A percentile compares a stretch with the other conserved stretches of the same genome.
Evolutionary conservation across 1,140 invertebrate species (phyloP).

Genomic region (Drosophila navojoa): DNA sequence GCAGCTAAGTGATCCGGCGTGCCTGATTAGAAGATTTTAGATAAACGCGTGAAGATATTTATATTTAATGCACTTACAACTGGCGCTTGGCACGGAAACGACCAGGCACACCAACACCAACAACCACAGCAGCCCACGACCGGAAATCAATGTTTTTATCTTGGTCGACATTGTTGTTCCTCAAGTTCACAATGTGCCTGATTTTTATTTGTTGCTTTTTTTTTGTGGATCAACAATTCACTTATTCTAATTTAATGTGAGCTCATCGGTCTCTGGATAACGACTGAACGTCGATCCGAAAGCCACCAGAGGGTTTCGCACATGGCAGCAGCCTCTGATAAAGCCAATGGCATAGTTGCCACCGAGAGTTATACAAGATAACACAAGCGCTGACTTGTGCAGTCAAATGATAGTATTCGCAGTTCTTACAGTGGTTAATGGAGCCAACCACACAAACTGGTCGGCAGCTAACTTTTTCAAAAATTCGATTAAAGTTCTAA

Average conservation of each 20-base stretch:
- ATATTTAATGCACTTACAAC: conserved; percentile 40
- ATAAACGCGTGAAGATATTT: neutral
- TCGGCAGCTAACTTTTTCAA: neutral
- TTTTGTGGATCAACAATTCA: neutral
- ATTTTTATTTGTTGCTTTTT: conserved; percentile 16
- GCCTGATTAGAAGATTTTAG: conserved; percentile 16
- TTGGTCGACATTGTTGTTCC: conserved; percentile 48
- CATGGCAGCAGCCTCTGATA: conserved; percentile 49
- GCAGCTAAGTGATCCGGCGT: conserved; percentile 6
- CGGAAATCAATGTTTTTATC: conserved; percentile 68
- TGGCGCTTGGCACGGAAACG: conserved; percentile 66
- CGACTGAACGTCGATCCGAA: conserved; percentile 41
- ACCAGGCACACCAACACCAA: conserved; percentile 26
- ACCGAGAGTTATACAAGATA: conserved; percentile 24
- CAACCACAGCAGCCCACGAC: conserved; percentile 39
- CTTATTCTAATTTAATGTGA: conserved; percentile 34
- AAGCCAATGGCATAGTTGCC: neutral
- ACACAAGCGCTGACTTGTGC: neutral
- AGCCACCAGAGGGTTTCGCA: conserved; percentile 28
- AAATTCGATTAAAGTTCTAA: neutral
- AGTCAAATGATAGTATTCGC: neutral
- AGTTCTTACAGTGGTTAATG: neutral
- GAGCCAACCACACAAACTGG: conserved; percentile 4
- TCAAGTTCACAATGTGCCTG: conserved; percentile 43
- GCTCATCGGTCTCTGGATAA: conserved; percentile 27